Evolutionary conservation across 2,797 vertebrate species (phyloP).

Genomic region (Schizothorax lantsangensis): DNA sequence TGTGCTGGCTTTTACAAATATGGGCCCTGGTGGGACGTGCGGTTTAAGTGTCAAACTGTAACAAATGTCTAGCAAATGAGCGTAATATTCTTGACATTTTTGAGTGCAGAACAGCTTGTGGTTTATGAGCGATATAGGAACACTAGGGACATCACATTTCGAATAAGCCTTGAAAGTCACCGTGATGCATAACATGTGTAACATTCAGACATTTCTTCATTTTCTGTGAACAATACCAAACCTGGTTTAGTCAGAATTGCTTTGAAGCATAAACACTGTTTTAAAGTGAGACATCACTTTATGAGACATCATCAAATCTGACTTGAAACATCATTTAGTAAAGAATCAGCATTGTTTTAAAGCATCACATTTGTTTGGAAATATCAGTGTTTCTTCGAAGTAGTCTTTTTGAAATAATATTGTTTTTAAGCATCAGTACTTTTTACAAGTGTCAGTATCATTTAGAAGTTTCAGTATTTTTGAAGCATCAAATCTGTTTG

Average conservation of each 20-base stretch:
- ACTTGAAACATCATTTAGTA: background rate
- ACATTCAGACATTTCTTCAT: background rate
- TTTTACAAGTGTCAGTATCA: background rate
- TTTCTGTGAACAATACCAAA: background rate
- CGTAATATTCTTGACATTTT: constrained; percentile 46
- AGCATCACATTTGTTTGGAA: background rate
- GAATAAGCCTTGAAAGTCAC: background rate
- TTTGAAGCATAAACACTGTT: background rate
- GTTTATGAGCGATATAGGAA: constrained; percentile 29
- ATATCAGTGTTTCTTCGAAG: background rate
- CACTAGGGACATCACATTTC: constrained; percentile 13
- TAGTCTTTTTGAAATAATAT: constrained; percentile 8
- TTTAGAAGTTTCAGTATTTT: background rate
- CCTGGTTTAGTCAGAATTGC: background rate
- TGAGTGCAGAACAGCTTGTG: constrained; percentile 18
- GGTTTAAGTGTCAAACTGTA: constrained; percentile 38
- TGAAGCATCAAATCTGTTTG: background rate
- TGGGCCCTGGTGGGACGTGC: background rate
- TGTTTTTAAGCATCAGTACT: background rate
- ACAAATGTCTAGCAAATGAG: constrained; percentile 38
- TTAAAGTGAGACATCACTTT: background rate
- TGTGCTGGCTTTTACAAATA: constrained; percentile 39
- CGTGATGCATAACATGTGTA: background rate
- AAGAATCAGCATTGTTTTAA: background rate
- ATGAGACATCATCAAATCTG: background rate